These are phyloP conservation scores for Stigmatopora argus DNA, from an alignment of 2,113 vertebrate genomes.

Conservation along the genomic window DNA sequence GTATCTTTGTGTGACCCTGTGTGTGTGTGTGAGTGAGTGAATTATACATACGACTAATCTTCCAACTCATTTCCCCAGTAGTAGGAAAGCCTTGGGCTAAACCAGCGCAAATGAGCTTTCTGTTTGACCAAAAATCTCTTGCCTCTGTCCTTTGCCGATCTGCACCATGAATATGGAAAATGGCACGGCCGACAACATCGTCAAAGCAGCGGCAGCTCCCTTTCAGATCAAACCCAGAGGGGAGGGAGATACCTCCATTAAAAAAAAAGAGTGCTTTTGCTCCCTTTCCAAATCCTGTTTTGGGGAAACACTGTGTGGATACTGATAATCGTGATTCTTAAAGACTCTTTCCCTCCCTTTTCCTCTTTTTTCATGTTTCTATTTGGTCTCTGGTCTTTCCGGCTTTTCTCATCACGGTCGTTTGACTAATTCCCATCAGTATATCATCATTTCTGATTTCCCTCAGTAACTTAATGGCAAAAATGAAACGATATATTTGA, in stretches of 20 bases:
- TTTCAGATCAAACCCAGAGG: conserved; percentile 57
- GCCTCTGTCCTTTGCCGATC: conserved; percentile 46
- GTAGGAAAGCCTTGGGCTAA: conserved; percentile 64
- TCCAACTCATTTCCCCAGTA: conserved; percentile 65
- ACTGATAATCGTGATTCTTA: conserved; percentile 52
- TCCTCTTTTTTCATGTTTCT: conserved; percentile 24
- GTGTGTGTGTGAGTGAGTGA: conserved; percentile 43
- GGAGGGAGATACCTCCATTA: background rate
- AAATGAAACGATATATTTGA: conserved; percentile 18
- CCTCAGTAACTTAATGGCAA: conserved; percentile 29
- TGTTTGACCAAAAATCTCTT: conserved; percentile 69
- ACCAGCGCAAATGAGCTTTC: conserved; percentile 69
- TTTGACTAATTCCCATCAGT: conserved; percentile 20
- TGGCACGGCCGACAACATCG: conserved; percentile 49
- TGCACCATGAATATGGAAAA: conserved; percentile 67
- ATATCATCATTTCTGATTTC: conserved; percentile 27
- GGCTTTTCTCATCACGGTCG: conserved; percentile 51
- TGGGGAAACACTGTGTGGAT: conserved; percentile 45
- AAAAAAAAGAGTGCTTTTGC: conserved; percentile 43
- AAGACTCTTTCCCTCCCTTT: conserved; percentile 27
- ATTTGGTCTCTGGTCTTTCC: conserved; percentile 29
- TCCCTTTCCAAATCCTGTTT: conserved; percentile 46
- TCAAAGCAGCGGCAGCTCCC: conserved; percentile 55
- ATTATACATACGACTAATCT: conserved; percentile 69
- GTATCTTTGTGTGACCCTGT: conserved; percentile 19